A percentile compares a stretch with the other conserved stretches of the same genome.
phyloP scores from a whole-genome alignment of 1,140 invertebrate genomes.

The Cyclina sinensis region DNA sequence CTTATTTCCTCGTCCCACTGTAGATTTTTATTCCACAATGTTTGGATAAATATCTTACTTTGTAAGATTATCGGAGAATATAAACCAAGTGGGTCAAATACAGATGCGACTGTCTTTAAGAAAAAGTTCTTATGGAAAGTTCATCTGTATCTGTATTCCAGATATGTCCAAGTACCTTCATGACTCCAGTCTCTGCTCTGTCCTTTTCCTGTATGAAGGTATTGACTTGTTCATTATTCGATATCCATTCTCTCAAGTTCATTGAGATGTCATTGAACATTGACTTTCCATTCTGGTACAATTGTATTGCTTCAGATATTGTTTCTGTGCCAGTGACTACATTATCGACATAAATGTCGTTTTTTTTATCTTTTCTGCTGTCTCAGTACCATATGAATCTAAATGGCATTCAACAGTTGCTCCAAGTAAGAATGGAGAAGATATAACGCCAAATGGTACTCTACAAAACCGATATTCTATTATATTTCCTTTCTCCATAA shows the following conservation, averaged over 20 bases:
- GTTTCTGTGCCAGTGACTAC: slow-evolving; percentile 16
- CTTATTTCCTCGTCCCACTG: slow-evolving; percentile 18
- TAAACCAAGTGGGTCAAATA: slow-evolving; percentile 35
- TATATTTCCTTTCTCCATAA: not conserved
- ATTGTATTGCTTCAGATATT: not conserved
- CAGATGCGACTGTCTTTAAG: slow-evolving; percentile 10
- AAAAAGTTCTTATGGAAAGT: not conserved
- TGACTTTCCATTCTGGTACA: not conserved
- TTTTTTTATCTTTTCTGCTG: not conserved
- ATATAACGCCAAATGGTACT: slow-evolving; percentile 39
- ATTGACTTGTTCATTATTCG: slow-evolving; percentile 19
- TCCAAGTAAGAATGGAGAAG: slow-evolving; percentile 24
- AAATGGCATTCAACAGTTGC: slow-evolving; percentile 46
- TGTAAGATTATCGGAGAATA: not conserved
- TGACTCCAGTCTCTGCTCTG: not conserved
- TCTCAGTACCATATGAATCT: slow-evolving; percentile 1
- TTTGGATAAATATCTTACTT: slow-evolving; percentile 33
- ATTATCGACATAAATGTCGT: not conserved
- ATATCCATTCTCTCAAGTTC: no score
- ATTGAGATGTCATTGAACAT: no score
- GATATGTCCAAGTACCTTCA: slow-evolving; percentile 50
- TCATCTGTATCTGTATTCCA: slow-evolving; percentile 49
- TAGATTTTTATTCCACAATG: slow-evolving; percentile 26
- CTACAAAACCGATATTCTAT: slow-evolving; percentile 36
- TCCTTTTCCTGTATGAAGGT: slow-evolving; percentile 2